Base-by-base conservation (phyloP, 1,140 invertebrate genomes). In the Camponotus pennsylvanicus region DNA sequence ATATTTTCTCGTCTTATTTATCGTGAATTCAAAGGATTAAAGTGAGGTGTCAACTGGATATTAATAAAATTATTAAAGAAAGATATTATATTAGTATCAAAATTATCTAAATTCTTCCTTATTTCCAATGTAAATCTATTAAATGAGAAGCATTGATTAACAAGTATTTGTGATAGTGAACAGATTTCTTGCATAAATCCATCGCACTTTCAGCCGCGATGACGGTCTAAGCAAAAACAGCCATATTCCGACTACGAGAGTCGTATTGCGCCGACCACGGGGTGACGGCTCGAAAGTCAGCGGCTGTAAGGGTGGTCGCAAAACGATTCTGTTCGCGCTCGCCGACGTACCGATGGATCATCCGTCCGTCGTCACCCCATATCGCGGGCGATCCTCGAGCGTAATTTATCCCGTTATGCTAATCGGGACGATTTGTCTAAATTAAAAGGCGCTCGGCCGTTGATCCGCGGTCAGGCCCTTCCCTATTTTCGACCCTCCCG, bases 361-460 rank as follows among this genome's bases (percentile, higher is more conserved):
- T 90, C 89, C 80, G 71, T 82, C 78, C 86, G 77, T 82, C 75
- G 85, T 88, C 90, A 86, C 88, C 90, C 90, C 82, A 91, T 88
- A 78, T 80, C 77, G 77, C 79, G 89, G 64, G 11, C 76, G 75
- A 69, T 90, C 73, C 86, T 90, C 89, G 66, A 73, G 84, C 88
- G 94, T 95, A 95, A 95, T 95, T 95, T 95, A 95, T 95, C 93
- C 94, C 93, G 94, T 95, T 95, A 95, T 95, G 95, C 94, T 95
- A 95, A 95, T 95, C 95, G 93, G 85, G 88, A 94, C 94, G 94
- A 95, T 95, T 95, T 95, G 94, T 95, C 95, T 95, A 95, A 95
- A 95, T 95, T 95, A 95, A 95, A 95, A 95, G 94, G 93, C 93
- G 94, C 94, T 91, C 82, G 82, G 82, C 89, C 70, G 63, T 82